Evolutionary conservation across 2,888 invertebrate genomes (phyloP).

Genomic region (Sturmia bella): DNA sequence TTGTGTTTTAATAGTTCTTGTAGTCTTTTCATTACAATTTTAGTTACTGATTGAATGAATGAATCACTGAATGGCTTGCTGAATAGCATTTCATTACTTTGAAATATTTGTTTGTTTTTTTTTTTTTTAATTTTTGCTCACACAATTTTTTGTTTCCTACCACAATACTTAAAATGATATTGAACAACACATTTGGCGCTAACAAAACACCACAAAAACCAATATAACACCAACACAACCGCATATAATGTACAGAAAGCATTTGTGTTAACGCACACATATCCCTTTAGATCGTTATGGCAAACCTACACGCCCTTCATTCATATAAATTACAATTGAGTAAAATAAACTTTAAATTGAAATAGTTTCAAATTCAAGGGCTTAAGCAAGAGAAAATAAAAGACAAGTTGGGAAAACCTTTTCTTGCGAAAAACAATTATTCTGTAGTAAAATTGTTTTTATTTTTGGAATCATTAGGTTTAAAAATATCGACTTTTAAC

Average conservation of each 20-base stretch:
- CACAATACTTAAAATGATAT: constrained; percentile 63
- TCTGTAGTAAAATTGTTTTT: too few species aligned
- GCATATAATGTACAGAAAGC: constrained; percentile 55
- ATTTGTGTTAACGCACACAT: background rate
- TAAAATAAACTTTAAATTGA: background rate
- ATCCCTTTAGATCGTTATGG: too few species aligned
- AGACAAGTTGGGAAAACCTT: too few species aligned
- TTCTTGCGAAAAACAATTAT: too few species aligned
- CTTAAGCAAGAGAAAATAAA: too few species aligned
- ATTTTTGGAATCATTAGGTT: too few species aligned
- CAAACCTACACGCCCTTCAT: too few species aligned
- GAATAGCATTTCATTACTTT: constrained; percentile 65
- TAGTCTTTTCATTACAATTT: constrained; percentile 53
- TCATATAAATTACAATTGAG: too few species aligned
- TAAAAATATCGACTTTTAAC: too few species aligned
- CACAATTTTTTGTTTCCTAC: constrained; percentile 18
- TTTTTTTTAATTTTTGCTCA: background rate
- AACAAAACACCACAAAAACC: constrained; percentile 61
- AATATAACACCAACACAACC: constrained; percentile 66
- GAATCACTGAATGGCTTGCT: constrained; percentile 20
- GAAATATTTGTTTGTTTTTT: constrained; percentile 43
- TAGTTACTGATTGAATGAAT: constrained; percentile 36
- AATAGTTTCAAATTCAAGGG: background rate
- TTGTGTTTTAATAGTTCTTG: constrained; percentile 5
- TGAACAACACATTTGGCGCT: constrained; percentile 64